phyloP scores from a whole-genome alignment of 1,140 invertebrate species.

The Zaprionus tsacasi region DNA sequence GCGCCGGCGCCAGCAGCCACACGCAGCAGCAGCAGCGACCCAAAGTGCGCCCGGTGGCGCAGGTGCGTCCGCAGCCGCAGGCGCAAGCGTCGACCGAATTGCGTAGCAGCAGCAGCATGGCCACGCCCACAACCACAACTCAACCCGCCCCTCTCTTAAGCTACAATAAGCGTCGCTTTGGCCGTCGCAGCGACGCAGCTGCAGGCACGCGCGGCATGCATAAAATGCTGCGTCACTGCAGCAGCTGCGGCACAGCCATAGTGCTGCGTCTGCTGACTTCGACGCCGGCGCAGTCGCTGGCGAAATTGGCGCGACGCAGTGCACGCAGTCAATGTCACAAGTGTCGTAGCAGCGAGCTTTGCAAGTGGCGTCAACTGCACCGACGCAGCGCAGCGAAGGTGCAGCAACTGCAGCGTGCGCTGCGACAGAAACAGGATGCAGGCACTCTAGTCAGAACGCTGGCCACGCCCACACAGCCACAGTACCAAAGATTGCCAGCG shows the following conservation, averaged over 20 bases:
- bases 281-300: constrained; percentile 3
- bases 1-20: constrained; percentile 21
- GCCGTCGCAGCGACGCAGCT: constrained; percentile 41
- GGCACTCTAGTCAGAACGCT: neutral
- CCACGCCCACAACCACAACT: constrained; percentile 20
- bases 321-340: constrained; percentile 41
- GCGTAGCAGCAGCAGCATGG: neutral
- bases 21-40: constrained; percentile 12
- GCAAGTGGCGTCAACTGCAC: constrained; percentile 33
- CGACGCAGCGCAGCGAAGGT: constrained; percentile 37
- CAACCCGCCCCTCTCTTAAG: constrained; percentile 39
- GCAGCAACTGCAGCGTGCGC: constrained; percentile 34
- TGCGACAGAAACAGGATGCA: constrained; percentile 8
- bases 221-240: constrained; percentile 49
- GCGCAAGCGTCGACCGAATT: neutral
- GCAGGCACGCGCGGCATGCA: constrained; percentile 25
- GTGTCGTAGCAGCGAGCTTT: constrained; percentile 39
- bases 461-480: constrained; percentile 11
- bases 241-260: constrained; percentile 30
- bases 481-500: constrained; percentile 65
- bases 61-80: constrained; percentile 59
- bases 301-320: constrained; percentile 14
- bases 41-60: constrained; percentile 47
- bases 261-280: constrained; percentile 29
- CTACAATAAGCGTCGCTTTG: constrained; percentile 57